Conservation (phyloP, 1,140 invertebrate genomes). For the Calliphora vicina region DNA sequence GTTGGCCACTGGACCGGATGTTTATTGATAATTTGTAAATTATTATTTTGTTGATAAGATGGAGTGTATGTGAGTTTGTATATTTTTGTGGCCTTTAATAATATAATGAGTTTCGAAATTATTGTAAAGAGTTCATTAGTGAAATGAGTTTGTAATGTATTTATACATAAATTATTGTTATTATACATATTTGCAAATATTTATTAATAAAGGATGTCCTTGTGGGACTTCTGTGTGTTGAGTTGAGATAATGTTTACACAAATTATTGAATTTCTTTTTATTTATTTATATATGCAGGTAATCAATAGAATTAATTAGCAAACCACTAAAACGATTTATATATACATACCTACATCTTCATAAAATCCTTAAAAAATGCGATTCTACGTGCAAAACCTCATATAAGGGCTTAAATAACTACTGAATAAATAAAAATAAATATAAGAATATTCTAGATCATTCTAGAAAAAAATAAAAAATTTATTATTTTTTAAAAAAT, state of each 20-base stretch:
- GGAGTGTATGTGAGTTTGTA: not conserved
- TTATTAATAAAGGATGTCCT: not conserved
- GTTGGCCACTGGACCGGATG: not conserved
- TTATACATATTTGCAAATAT: not conserved
- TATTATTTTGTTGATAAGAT: conserved; percentile 32
- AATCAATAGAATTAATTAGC: no score
- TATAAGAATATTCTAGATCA: no score
- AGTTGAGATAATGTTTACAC: not conserved
- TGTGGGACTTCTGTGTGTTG: not conserved
- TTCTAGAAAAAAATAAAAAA: no score
- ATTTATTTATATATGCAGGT: no score
- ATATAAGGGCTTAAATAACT: no score
- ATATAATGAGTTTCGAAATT: conserved; percentile 32
- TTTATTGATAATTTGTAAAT: conserved; percentile 38
- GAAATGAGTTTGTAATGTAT: conserved; percentile 26
- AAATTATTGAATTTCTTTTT: no score
- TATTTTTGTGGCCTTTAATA: conserved; percentile 20
- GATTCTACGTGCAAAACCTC: no score
- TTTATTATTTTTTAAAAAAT: no score
- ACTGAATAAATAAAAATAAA: no score
- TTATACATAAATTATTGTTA: conserved; percentile 26
- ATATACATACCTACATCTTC: no score
- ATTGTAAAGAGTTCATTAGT: conserved; percentile 11
- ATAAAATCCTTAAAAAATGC: no score
- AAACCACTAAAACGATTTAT: no score